Evolutionary conservation across 2,888 invertebrate genomes (phyloP), one percentile per base, ranked within the genome.

Genomic region (Drosophila merina): DNA sequence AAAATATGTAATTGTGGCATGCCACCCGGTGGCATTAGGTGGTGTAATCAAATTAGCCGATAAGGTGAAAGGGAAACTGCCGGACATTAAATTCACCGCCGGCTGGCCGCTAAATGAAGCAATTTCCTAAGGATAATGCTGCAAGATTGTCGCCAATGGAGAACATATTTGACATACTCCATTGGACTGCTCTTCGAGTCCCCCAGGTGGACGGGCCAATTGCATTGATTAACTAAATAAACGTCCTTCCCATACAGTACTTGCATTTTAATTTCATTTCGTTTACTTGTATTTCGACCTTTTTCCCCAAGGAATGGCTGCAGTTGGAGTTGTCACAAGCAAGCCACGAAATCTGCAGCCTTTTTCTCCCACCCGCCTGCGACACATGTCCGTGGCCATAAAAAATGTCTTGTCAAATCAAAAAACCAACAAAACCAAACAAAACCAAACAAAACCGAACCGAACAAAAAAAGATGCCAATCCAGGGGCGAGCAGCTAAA

Each of bases 201-300:
- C 77, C 79, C 84, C 63, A 75, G 81, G 75, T 75, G 75, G 70
- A 71, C 30, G 55, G 45, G 45, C 38, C 63, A 57, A 70, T 80
- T 80, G 84, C 84, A 84, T 81, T 84, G 81, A 81, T 81, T 84
- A 81, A 81, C 84, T 84, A 80, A 84, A 78, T 81, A 80, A 80
- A 70, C 58, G 52, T 49, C 51, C 63, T 60, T 84, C 71, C 59
- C 68, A 54, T 38, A 56, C 51, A 59, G 69, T 38, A 58, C 55
- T 48, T 69, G 67, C 58, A 57, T 58, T 69, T 83, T 80, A 81
- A 81, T 83, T 83, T 76, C 66, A 78, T 84, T 83, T 80, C 68
- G 76, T 84, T 71, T 76, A 20, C 20, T 20, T 20, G 2, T 20
- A 76, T 62, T 54, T 62, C 48, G 73, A 62, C 68, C 62, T 57